Evolutionary conservation across 1,140 invertebrate species (phyloP).

Genomic region (Anastrepha ludens): DNA sequence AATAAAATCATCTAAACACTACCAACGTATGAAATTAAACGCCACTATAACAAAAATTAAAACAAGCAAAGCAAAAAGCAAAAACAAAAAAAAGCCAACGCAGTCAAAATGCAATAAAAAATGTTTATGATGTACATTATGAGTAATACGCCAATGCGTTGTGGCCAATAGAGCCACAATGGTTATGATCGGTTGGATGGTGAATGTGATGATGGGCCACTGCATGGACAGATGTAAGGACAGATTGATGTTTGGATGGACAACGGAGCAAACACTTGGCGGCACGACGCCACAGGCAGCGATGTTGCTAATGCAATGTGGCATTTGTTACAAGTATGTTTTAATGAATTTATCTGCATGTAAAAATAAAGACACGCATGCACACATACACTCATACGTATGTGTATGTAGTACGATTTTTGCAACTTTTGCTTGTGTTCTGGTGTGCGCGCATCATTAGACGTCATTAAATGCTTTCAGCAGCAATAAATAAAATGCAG

Average conservation of each 20-base stretch:
- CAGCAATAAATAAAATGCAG: constrained; percentile 33
- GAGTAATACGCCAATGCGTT: constrained; percentile 48
- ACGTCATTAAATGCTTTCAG: constrained; percentile 42
- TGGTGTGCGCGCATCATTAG: constrained; percentile 28
- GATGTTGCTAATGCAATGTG: neutral
- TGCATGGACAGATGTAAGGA: neutral
- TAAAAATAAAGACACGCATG: neutral
- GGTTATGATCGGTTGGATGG: neutral
- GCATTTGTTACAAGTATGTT: constrained; percentile 30
- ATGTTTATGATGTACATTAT: constrained; percentile 49
- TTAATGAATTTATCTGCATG: constrained; percentile 50
- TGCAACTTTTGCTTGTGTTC: neutral
- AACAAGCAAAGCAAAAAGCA: neutral
- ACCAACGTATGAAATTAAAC: constrained; percentile 4
- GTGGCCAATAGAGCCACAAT: constrained; percentile 20
- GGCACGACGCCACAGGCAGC: constrained; percentile 6
- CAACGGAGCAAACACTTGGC: constrained; percentile 30
- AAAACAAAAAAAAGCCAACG: neutral
- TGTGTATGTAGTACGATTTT: neutral
- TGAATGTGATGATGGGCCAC: constrained; percentile 6
- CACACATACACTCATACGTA: neutral
- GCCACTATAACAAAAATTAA: neutral
- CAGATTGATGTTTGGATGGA: neutral
- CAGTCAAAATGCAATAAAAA: constrained; percentile 28
- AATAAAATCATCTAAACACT: neutral